A percentile compares a stretch with the other conserved stretches of the same genome.
Conservation (phyloP, 2,113 vertebrate species). For the Pelusios castaneus region DNA sequence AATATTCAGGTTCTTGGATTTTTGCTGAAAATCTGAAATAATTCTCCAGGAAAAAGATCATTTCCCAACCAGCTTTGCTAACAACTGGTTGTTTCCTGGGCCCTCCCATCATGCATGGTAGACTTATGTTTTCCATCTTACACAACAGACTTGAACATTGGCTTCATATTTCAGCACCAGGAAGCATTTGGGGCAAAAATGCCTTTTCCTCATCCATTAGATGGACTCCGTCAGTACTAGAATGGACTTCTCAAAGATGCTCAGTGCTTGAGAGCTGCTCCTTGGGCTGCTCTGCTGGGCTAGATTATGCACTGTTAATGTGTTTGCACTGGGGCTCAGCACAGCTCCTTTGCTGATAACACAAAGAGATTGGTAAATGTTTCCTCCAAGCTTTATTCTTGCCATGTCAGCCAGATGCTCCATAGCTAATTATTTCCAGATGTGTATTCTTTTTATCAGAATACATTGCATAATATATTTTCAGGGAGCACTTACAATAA, state of each 20-base stretch:
- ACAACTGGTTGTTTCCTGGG: not conserved
- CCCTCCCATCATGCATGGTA: not conserved
- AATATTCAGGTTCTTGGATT: not conserved
- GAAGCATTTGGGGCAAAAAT: rapidly evolving
- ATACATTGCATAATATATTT: constrained; percentile 53
- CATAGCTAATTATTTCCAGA: constrained; percentile 57
- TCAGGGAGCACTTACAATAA: constrained; percentile 61
- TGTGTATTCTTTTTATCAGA: constrained; percentile 58
- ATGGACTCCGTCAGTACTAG: not conserved
- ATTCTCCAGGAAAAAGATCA: not conserved
- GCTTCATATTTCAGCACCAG: not conserved
- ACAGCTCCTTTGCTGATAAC: constrained; percentile 16
- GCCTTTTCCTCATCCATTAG: not conserved
- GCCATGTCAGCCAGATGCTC: constrained; percentile 54
- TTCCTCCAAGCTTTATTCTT: constrained; percentile 23
- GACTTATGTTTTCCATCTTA: not conserved
- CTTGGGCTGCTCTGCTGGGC: not conserved
- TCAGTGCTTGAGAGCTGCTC: not conserved
- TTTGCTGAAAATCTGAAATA: not conserved
- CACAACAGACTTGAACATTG: rapidly evolving
- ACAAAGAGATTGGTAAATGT: constrained; percentile 37
- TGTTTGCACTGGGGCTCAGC: constrained; percentile 31
- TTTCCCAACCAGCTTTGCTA: not conserved
- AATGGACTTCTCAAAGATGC: not conserved
- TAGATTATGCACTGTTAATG: constrained; percentile 6